Conservation (phyloP, 2,797 vertebrate species). For the Siniperca obscura region DNA sequence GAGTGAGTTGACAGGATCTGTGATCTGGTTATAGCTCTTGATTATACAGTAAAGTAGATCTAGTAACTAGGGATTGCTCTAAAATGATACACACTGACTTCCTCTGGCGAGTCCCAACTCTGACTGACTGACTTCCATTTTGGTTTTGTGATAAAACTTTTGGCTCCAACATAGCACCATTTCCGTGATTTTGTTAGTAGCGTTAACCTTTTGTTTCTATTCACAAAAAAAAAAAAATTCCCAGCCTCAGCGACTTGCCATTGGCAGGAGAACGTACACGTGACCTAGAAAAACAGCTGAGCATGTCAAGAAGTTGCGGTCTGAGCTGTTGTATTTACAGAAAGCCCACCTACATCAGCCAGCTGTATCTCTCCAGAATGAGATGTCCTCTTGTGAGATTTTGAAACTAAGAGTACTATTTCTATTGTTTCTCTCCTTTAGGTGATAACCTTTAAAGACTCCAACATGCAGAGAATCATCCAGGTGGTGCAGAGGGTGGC, state of each 20-base stretch:
- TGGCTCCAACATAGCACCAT: neutral
- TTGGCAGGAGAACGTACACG: neutral
- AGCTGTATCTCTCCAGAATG: neutral
- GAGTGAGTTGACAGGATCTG: neutral
- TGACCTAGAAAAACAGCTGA: conserved; percentile 17
- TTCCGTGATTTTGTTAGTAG: neutral
- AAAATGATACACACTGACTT: no score
- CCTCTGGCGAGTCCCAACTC: no score
- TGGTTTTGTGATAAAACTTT: no score
- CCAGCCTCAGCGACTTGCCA: neutral
- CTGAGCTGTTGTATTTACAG: neutral
- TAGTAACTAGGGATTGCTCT: no score
- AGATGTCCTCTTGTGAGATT: neutral
- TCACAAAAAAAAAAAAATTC: neutral
- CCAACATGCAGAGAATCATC: conserved; percentile 51
- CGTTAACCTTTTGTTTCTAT: neutral
- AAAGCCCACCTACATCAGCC: neutral
- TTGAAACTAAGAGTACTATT: neutral
- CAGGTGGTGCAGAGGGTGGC: conserved; percentile 63
- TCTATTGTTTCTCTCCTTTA: neutral
- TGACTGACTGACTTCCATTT: no score
- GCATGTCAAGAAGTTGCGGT: no score
- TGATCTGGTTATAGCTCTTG: neutral
- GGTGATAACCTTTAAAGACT: conserved; percentile 14
- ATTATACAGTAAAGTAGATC: neutral